phyloP scores from a whole-genome alignment of 2,113 vertebrate genomes.

The Sapayoa aenigma region DNA sequence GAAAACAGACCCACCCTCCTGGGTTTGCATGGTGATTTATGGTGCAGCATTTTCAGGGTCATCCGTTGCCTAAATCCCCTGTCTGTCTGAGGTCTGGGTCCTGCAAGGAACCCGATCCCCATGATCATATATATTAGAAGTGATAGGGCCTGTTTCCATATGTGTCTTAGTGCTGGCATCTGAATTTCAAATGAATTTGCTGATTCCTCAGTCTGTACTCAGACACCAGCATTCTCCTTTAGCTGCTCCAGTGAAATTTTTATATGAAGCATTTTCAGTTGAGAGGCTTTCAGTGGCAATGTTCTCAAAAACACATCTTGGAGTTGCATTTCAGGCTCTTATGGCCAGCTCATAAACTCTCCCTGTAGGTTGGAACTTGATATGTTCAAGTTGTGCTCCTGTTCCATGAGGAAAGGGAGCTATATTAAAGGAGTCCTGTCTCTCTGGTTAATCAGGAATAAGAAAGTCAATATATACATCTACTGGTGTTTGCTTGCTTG shows the following conservation, averaged over 20 bases:
- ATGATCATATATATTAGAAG: slow-evolving; percentile 46
- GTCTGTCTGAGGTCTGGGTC: slow-evolving; percentile 33
- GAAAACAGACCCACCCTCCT: slow-evolving; percentile 51
- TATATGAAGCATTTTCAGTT: neutral
- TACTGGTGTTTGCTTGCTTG: neutral
- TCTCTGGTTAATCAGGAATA: neutral
- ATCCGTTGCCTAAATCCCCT: slow-evolving; percentile 48
- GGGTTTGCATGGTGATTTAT: slow-evolving; percentile 57
- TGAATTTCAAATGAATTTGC: slow-evolving; percentile 57
- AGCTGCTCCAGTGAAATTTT: neutral
- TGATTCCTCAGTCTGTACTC: slow-evolving; percentile 22
- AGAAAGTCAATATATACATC: neutral
- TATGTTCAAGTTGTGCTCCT: neutral
- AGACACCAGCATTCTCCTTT: slow-evolving; percentile 4
- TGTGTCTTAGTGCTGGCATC: slow-evolving; percentile 40
- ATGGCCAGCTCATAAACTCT: neutral
- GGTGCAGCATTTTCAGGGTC: slow-evolving; percentile 32
- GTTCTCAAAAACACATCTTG: slow-evolving; percentile 16
- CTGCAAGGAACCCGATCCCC: slow-evolving; percentile 40
- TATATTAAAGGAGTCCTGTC: neutral
- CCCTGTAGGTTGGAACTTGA: neutral
- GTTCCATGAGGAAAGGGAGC: neutral
- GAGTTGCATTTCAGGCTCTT: neutral
- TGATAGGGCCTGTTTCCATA: slow-evolving; percentile 37
- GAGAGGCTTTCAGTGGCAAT: slow-evolving; percentile 27